Percentiles rank a stretch among this genome's conserved stretches.
Evolutionary conservation across 2,113 vertebrate species (phyloP).

Genomic region (Synchiropus splendidus): DNA sequence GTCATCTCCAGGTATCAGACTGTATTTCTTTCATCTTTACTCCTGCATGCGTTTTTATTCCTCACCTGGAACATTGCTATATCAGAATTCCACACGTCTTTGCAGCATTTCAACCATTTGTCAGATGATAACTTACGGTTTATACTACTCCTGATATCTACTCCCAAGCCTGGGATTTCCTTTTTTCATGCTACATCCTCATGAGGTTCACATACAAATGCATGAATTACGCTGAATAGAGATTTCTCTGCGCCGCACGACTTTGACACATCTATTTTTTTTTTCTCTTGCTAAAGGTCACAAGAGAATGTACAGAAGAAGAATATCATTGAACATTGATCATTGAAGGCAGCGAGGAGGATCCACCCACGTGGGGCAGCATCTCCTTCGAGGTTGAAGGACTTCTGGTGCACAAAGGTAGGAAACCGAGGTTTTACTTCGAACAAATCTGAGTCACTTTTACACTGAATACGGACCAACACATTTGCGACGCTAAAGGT

Average conservation of each 20-base stretch:
- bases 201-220: slow-evolving; percentile 3
- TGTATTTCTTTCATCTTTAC: too few species aligned
- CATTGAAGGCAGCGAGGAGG: too few species aligned
- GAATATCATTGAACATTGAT: slow-evolving; percentile 2
- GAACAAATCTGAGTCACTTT: too few species aligned
- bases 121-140: slow-evolving; percentile 1
- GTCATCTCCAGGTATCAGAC: too few species aligned
- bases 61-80: too few species aligned
- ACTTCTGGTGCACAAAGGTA: too few species aligned
- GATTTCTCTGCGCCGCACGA: slow-evolving; percentile 1
- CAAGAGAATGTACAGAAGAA: background rate
- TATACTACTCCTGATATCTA: slow-evolving; percentile 5
- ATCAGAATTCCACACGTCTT: background rate
- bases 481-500: too few species aligned
- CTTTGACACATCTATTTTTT: slow-evolving; percentile 5
- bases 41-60: too few species aligned
- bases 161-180: slow-evolving; percentile 5
- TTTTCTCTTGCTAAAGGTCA: slow-evolving; percentile 12
- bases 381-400: too few species aligned
- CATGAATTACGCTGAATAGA: slow-evolving; percentile 6
- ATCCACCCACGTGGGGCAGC: too few species aligned
- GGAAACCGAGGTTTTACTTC: too few species aligned
- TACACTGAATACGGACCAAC: too few species aligned
- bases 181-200: background rate
- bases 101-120: background rate